Evolutionary conservation across 2,888 invertebrate species (phyloP).

Genomic region (Punctoribates punctum): DNA sequence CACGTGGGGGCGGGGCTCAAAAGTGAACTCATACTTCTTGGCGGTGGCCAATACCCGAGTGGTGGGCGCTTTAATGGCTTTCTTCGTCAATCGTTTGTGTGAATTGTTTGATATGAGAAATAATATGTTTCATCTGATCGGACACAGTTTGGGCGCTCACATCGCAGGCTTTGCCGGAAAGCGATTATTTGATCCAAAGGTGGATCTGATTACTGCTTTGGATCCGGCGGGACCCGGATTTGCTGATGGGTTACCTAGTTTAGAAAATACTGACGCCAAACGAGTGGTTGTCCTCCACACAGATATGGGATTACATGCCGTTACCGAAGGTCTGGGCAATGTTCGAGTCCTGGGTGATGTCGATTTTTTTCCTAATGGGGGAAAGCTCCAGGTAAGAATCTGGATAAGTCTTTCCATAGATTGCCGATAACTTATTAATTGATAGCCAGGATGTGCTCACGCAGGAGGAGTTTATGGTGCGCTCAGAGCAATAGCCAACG

Average conservation of each 20-base stretch:
- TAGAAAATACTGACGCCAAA: slow-evolving; percentile 4
- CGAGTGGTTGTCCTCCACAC: slow-evolving; percentile 1
- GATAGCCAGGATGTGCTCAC: neutral
- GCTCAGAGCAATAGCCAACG: neutral
- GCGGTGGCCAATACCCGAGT: slow-evolving; percentile 38
- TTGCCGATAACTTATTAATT: neutral
- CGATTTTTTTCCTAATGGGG: slow-evolving; percentile 18
- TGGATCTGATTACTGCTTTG: slow-evolving; percentile 19
- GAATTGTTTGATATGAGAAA: neutral
- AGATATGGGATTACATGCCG: neutral
- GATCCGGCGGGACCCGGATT: slow-evolving; percentile 42
- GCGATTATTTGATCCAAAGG: neutral
- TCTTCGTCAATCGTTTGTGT: slow-evolving; percentile 21
- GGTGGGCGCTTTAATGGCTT: slow-evolving; percentile 27
- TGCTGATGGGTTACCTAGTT: neutral
- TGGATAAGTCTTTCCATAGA: neutral
- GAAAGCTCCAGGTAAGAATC: neutral
- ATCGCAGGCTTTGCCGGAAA: slow-evolving; percentile 33
- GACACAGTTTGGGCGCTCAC: slow-evolving; percentile 37
- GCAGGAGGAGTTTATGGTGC: neutral
- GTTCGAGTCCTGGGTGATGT: neutral
- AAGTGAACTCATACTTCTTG: neutral
- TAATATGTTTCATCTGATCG: slow-evolving; percentile 35
- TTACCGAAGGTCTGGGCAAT: neutral
- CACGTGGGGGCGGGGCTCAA: slow-evolving; percentile 35